Base-by-base conservation (phyloP, 2,113 vertebrate genomes). In the Amblyornis subalaris region DNA sequence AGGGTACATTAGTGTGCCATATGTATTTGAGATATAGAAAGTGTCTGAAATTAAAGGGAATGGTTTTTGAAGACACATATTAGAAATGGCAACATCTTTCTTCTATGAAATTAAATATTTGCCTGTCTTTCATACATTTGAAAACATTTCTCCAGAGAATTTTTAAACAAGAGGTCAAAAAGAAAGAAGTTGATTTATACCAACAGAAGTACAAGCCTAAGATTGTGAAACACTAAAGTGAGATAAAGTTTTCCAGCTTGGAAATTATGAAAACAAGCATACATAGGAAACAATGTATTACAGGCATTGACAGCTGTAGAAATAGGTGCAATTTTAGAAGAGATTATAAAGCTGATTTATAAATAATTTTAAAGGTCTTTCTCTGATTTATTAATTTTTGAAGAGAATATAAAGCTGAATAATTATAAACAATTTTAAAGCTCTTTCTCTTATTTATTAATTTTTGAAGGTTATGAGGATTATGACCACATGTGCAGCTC, bases 401-500 rank as follows among this genome's bases (percentile, higher is more conserved):
- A 89, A 93, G 21, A 86, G 21, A 11, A 26, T 42, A 23, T 36
- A 42, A 84, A 93, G 17, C 18, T 54, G 51, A 36, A 6, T n/a
- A n/a, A n/a, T 67, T 40, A 40, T 35, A 33, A 76, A 24, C 76
- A 20, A 61, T 73, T 90, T 48, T 74, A 84, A 87, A 65, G 3
- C 12, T 85, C 16, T 95, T 48, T 88, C 44, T 95, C 44, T 85
- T 91, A 77, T 95, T 88, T 94, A 60, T 94, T 89, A 55, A 89
- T 93, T 93, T 92, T 89, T 97, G 29, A 97, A 98, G 98, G 96
- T 96, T 96, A 96, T 97, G 97, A 97, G 89, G 94, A 96, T 93
- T 94, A 95, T 97, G 96, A 91, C 78, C 69, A 53, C 76, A 70
- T 82, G 72, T 95, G 84, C 78, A 42, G 61, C 81, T 94, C 93